Evolutionary conservation across 2,113 vertebrate species (phyloP), one percentile per base, ranked within the genome.

Genomic region (Hyperopisus bebe): DNA sequence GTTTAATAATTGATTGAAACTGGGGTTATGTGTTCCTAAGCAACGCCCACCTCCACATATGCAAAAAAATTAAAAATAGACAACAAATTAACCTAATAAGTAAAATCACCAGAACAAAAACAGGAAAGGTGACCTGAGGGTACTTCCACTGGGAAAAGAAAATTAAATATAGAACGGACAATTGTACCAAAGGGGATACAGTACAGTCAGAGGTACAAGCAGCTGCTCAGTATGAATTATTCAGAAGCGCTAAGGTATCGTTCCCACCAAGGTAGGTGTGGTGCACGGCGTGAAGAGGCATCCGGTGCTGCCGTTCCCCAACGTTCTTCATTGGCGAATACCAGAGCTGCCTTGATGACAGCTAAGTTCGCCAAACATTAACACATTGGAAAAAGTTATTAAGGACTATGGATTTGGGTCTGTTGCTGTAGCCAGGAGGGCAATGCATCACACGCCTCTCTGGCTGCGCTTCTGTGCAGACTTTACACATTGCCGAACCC

Each of bases 161-260:
- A 53, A 80, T 90, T 90, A 90, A 90, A 90, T 88, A 90, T 90
- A 90, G 87, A 84, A 77, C 17, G 47, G 86, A 53, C 35, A 35
- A 44, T 24, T 17, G 87, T 39, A 88, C 44, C 55, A 58, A 90
- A 84, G 55, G 74, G 77, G 87, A 83, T 74, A 74, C 44, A 11
- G 86, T 82, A 42, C 62, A 80, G 80, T 62, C 87, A 19, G 35
- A 88, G 74, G 87, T 88, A 90, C 90, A 88, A 88, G 85, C n/a
- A 83, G 86, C 86, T n/a, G n/a, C 13, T 70, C 82, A 10, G 19
- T 48, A 66, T 90, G 35, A 90, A 88, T 90, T 88, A 90, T 88
- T 90, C 50, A 85, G 21, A 83, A 24, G 90, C 6, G 46, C 90
- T 90, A 88, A 88, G 62, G 90, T 74, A 85, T 44, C 10, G 15